Percentiles rank a stretch among this genome's conserved stretches.
Conservation (phyloP, 2,113 vertebrate species). For the Neodontobutis hainanensis region DNA sequence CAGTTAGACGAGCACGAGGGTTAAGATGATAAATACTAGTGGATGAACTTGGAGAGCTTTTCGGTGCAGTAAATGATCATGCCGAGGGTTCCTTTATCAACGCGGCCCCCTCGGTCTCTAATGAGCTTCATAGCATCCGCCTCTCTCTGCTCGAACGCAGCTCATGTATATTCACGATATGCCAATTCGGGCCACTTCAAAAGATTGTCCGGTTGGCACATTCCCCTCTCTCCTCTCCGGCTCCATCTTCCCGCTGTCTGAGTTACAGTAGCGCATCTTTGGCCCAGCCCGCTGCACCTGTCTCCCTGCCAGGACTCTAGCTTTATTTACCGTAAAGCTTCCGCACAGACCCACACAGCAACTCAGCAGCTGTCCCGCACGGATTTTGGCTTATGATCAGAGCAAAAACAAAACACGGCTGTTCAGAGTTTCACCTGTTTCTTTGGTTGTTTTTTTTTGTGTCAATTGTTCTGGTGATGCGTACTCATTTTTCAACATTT, state of each 20-base stretch:
- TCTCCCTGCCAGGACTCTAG: constrained; percentile 58
- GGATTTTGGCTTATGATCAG: constrained; percentile 66
- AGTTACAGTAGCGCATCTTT: constrained; percentile 62
- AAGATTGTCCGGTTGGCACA: constrained; percentile 63
- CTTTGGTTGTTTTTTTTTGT: constrained; percentile 51
- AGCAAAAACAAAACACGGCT: constrained; percentile 58
- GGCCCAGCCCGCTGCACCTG: constrained; percentile 57
- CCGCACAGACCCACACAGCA: constrained; percentile 62
- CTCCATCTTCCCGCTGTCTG: constrained; percentile 21
- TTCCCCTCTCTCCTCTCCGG: constrained; percentile 38
- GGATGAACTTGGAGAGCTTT: constrained; percentile 25
- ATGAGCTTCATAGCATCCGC: constrained; percentile 56
- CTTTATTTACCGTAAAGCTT: constrained; percentile 71
- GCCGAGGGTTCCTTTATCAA: constrained; percentile 40
- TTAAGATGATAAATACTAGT: constrained; percentile 33
- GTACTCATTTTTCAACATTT: constrained; percentile 31
- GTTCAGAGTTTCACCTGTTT: constrained; percentile 45
- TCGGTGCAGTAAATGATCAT: constrained; percentile 27
- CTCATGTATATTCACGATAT: constrained; percentile 75
- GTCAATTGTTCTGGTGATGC: constrained; percentile 44
- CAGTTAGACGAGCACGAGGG: constrained; percentile 20
- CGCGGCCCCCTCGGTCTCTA: constrained; percentile 42
- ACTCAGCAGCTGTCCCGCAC: constrained; percentile 42
- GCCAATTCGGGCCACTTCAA: constrained; percentile 75
- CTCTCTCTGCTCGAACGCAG: constrained; percentile 55